phyloP scores from a whole-genome alignment of 2,888 invertebrate genomes.

The Tillus elongatus region DNA sequence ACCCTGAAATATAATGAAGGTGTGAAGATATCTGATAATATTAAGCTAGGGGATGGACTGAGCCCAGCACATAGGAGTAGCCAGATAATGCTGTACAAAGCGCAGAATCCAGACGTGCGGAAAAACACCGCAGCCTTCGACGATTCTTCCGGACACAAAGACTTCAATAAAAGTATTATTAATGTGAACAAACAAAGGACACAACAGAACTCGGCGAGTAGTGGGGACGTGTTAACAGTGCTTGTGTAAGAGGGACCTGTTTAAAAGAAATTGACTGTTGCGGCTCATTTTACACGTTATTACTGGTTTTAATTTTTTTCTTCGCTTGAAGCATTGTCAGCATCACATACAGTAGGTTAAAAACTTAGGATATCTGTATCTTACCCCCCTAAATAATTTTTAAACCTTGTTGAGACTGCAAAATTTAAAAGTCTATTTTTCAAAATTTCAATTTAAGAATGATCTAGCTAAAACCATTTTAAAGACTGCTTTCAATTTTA shows the following conservation, averaged over 20 bases:
- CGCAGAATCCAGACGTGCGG: slow-evolving; percentile 74
- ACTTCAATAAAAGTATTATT: slow-evolving; percentile 67
- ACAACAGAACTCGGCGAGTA: slow-evolving; percentile 34
- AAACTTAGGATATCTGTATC: too few relatives aligned
- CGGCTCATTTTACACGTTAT: too few relatives aligned
- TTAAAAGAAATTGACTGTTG: too few relatives aligned
- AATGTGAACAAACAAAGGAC: slow-evolving; percentile 46
- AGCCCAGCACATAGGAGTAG: slow-evolving; percentile 47
- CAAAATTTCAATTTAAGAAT: too few relatives aligned
- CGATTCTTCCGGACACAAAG: slow-evolving; percentile 54
- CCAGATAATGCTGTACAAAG: slow-evolving; percentile 68
- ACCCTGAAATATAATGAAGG: slow-evolving; percentile 32
- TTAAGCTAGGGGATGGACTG: slow-evolving; percentile 34
- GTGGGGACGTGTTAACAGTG: slow-evolving; percentile 48
- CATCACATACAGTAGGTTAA: too few relatives aligned
- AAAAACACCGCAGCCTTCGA: slow-evolving; percentile 66
- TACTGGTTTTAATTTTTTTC: too few relatives aligned
- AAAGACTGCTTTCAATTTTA: too few relatives aligned
- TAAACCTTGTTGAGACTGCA: too few relatives aligned
- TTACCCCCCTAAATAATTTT: too few relatives aligned
- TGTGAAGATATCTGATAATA: slow-evolving; percentile 24
- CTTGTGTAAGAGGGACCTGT: slow-evolving; percentile 41
- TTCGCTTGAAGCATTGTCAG: too few relatives aligned
- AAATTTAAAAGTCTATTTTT: too few relatives aligned
- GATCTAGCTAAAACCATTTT: too few relatives aligned